Evolutionary conservation across 1,140 invertebrate species (phyloP).

Genomic region (Listronotus bonariensis): DNA sequence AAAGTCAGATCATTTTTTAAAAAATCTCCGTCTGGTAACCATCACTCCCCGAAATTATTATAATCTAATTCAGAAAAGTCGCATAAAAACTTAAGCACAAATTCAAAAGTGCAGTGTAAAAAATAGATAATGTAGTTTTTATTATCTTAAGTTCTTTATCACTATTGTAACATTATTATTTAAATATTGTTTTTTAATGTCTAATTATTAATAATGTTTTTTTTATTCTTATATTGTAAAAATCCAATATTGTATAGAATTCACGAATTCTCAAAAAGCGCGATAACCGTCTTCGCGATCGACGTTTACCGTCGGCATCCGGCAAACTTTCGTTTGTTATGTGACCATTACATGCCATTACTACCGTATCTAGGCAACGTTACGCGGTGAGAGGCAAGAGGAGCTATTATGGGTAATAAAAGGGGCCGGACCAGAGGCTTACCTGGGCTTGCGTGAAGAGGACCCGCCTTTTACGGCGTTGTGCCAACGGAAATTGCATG

Average conservation of each 20-base stretch:
- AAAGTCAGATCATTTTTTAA: too few relatives aligned
- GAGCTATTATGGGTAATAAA: conserved; percentile 1
- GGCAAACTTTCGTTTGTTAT: conserved; percentile 30
- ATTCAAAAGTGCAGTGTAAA: too few relatives aligned
- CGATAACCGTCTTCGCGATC: conserved; percentile 9
- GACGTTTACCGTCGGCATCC: conserved; percentile 32
- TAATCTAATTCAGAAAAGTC: too few relatives aligned
- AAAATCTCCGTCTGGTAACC: too few relatives aligned
- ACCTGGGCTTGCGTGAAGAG: conserved; percentile 97
- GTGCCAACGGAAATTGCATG: conserved; percentile 89
- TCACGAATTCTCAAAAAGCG: conserved; percentile 5
- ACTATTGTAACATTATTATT: too few relatives aligned
- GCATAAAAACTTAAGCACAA: too few relatives aligned
- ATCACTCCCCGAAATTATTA: too few relatives aligned
- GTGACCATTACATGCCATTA: conserved; percentile 19
- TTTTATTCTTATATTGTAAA: too few relatives aligned
- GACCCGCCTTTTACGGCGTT: conserved; percentile 91
- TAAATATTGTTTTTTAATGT: too few relatives aligned
- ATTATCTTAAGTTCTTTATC: too few relatives aligned
- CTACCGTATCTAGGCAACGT: conserved; percentile 19
- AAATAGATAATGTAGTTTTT: too few relatives aligned
- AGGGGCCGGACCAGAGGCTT: conserved; percentile 45
- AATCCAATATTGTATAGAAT: background rate
- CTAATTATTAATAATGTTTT: too few relatives aligned
- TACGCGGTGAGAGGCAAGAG: conserved; percentile 22